A percentile compares a stretch with the other conserved stretches of the same genome.
phyloP scores from a whole-genome alignment of 1,140 invertebrate genomes.

The Trissolcus basalis region DNA sequence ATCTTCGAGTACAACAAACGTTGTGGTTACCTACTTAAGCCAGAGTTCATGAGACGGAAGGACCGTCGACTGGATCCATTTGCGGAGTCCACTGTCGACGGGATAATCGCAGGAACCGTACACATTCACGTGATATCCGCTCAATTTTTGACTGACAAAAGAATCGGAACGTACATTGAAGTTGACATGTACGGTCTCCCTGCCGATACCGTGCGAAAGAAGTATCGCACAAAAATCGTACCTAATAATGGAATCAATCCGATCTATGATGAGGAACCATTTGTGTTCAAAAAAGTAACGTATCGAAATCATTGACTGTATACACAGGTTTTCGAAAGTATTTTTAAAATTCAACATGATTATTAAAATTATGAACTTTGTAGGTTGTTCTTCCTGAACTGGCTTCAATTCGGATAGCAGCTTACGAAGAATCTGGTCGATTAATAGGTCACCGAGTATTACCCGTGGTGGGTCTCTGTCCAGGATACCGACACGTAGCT shows the following conservation, averaged over 20 bases:
- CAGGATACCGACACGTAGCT: constrained; percentile 92
- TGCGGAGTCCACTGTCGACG: constrained; percentile 98
- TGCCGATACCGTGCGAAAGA: constrained; percentile 97
- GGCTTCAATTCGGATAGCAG: constrained; percentile 95
- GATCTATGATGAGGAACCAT: constrained; percentile 96
- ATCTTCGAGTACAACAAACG: constrained; percentile 99
- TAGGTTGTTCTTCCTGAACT: constrained; percentile 97
- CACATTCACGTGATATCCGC: constrained; percentile 92
- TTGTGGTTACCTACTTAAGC: constrained; percentile 97
- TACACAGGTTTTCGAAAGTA: not conserved
- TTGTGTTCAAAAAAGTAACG: constrained; percentile 96
- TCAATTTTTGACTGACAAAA: constrained; percentile 97
- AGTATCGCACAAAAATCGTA: constrained; percentile 95
- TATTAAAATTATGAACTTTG: not conserved
- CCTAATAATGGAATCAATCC: constrained; percentile 98
- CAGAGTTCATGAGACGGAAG: constrained; percentile 97
- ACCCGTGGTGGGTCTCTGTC: constrained; percentile 96
- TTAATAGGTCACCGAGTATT: constrained; percentile 97
- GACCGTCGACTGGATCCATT: constrained; percentile 98
- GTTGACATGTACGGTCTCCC: constrained; percentile 99
- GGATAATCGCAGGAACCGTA: constrained; percentile 98
- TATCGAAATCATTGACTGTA: not conserved
- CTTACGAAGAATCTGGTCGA: constrained; percentile 96
- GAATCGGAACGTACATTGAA: constrained; percentile 97
- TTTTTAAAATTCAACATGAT: not conserved